These are phyloP conservation scores for Galagoides demidoff DNA, from an alignment of 2,797 vertebrate species.

Conservation along the genomic window DNA sequence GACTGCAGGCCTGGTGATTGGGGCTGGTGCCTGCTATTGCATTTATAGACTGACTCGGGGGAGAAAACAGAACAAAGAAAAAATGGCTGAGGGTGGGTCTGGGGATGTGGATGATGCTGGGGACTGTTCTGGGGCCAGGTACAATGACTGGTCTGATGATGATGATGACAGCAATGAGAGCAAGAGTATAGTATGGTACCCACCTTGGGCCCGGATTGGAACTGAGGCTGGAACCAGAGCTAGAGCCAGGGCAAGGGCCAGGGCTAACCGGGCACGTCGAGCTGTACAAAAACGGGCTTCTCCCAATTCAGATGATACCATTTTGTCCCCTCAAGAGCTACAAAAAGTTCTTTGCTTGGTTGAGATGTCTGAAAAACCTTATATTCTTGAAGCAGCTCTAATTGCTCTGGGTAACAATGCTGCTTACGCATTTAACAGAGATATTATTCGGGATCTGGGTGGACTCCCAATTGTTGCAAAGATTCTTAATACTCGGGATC, in stretches of 20 bases:
- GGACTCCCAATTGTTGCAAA: slow-evolving; percentile 92
- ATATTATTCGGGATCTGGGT: slow-evolving; percentile 93
- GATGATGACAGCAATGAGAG: slow-evolving; percentile 77
- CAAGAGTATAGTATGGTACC: slow-evolving; percentile 81
- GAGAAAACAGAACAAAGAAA: slow-evolving; percentile 78
- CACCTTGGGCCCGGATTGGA: slow-evolving; percentile 81
- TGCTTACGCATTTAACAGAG: slow-evolving; percentile 84
- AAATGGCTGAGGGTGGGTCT: slow-evolving; percentile 77
- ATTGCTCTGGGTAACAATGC: slow-evolving; percentile 82
- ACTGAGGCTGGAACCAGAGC: slow-evolving; percentile 81
- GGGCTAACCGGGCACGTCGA: slow-evolving; percentile 75
- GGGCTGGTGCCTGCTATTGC: slow-evolving; percentile 81
- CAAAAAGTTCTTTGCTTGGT: slow-evolving; percentile 82
- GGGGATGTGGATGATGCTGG: slow-evolving; percentile 75
- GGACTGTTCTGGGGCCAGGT: slow-evolving; percentile 74
- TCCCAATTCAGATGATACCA: slow-evolving; percentile 80
- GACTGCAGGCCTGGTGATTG: slow-evolving; percentile 81
- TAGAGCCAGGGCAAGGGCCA: slow-evolving; percentile 81
- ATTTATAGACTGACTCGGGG: slow-evolving; percentile 78
- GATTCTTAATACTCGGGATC: slow-evolving; percentile 90
- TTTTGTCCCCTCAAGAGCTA: slow-evolving; percentile 80
- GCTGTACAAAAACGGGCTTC: slow-evolving; percentile 82
- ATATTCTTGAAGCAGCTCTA: slow-evolving; percentile 83
- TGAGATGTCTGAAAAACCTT: slow-evolving; percentile 82
- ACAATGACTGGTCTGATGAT: slow-evolving; percentile 81